These are phyloP conservation scores for Sorex araneus DNA, from an alignment of 2,113 vertebrate genomes.

Conservation along the genomic window DNA sequence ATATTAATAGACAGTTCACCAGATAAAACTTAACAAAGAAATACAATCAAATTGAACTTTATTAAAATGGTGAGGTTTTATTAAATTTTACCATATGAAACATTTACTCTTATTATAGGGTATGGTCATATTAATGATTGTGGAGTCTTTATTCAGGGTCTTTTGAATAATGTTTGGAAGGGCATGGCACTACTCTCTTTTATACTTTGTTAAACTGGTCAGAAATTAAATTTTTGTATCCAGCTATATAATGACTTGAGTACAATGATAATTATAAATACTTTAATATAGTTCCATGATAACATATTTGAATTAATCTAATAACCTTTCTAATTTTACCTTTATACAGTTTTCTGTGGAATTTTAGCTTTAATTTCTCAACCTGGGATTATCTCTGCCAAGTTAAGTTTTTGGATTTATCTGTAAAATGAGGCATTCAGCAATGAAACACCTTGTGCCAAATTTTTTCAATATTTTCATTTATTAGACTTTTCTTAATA, in stretches of 20 bases:
- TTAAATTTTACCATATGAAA: neutral
- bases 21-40: no score
- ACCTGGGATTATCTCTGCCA: conserved; percentile 84
- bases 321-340: conserved; percentile 84
- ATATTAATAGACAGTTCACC: no score
- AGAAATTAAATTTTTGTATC: no score
- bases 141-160: no score
- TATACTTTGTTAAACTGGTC: no score
- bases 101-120: neutral
- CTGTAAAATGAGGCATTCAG: conserved; percentile 83
- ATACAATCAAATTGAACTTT: neutral
- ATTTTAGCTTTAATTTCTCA: conserved; percentile 85
- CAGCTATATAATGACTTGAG: neutral
- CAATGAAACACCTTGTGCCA: conserved; percentile 76
- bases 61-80: neutral
- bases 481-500: neutral
- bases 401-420: conserved; percentile 84
- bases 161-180: no score
- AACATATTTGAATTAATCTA: conserved; percentile 65
- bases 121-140: neutral
- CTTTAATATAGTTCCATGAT: conserved; percentile 71
- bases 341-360: conserved; percentile 75
- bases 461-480: no score
- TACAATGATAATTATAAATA: neutral
- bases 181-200: no score